Base-by-base conservation (phyloP, 2,888 invertebrate genomes). In the Perdita meconis region DNA sequence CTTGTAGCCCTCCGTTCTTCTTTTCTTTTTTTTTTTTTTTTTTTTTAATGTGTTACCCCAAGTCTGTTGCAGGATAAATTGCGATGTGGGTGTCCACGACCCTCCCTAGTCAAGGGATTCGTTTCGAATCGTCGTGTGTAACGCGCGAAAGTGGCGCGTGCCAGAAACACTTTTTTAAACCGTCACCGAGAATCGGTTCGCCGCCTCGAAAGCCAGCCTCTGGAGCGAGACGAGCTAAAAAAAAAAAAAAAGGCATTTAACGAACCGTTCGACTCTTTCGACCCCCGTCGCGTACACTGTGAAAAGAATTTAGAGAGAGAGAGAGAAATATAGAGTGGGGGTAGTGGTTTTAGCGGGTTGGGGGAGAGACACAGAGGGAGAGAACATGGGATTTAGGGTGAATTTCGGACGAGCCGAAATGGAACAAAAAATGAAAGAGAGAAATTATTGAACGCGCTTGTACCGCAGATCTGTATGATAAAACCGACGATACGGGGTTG, bases 31-130 rank as follows among this genome's bases (percentile, higher is more conserved):
- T 40, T 40, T 34, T 30, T n/a, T 53, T 68, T 68, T 59, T 75
- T 78, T 76, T 76, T 71, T 82, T 75, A 81, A 83, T 86, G 67
- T 74, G 73, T 86, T 75, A 76, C 44, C 79, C 76, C 72, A 80
- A 85, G 77, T 86, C 77, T 84, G 77, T 84, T 86, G 59, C 82
- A 86, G 85, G 80, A 79, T 80, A 71, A 78, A 74, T 80, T 70
- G 73, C 61, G 78, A 78, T 38, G 72, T 56, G 78, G 65, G 67
- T 80, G 80, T 80, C 80, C 57, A 57, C 78, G 80, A 80, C 80
- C 75, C 75, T 67, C 67, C 80, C 47, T 75, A 75, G 75, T 72
- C 76, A 73, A 59, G 73, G 79, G 66, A 69, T 66, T 80, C 79
- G 66, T 79, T 80, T 78, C 73, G 79, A 80, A 79, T 78, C 61